A percentile compares a stretch with the other conserved stretches of the same genome.
Evolutionary conservation across 2,888 invertebrate genomes (phyloP).

Genomic region (Acheta domesticus): DNA sequence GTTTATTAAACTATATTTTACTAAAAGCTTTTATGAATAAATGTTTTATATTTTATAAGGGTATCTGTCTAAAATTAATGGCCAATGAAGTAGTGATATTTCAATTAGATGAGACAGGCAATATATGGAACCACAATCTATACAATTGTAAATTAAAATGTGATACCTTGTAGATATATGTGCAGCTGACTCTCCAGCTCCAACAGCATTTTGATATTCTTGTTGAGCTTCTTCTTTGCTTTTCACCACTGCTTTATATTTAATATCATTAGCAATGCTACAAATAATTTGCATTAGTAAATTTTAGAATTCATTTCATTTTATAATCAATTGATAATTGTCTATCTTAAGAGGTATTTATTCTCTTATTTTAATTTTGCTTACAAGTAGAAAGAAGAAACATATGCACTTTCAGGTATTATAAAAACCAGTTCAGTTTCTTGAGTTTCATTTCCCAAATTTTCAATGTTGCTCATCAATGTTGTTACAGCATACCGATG

Average conservation of each 20-base stretch:
- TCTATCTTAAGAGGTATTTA: not conserved
- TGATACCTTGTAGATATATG: conserved; percentile 31
- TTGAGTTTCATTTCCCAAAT: conserved; percentile 42
- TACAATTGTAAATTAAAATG: not conserved
- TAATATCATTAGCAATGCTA: conserved; percentile 28
- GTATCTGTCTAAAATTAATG: no score
- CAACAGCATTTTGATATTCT: conserved; percentile 31
- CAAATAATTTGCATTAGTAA: not conserved
- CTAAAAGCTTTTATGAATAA: no score
- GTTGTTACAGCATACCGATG: conserved; percentile 46
- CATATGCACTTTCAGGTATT: conserved; percentile 46
- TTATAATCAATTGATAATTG: not conserved
- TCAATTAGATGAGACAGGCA: no score
- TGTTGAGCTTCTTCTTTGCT: conserved; percentile 32
- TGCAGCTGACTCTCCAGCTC: conserved; percentile 31
- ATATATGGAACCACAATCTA: not conserved
- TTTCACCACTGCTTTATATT: conserved; percentile 29
- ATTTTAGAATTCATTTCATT: not conserved
- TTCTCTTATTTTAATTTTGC: conserved; percentile 29
- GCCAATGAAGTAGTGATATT: no score
- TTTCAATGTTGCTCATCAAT: conserved; percentile 45
- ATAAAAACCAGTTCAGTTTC: conserved; percentile 45
- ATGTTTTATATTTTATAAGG: no score
- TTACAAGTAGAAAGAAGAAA: conserved; percentile 45
- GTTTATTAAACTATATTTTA: no score